These are phyloP conservation scores for Myripristis jacobus DNA, from an alignment of 2,797 vertebrate species.

Conservation along the genomic window DNA sequence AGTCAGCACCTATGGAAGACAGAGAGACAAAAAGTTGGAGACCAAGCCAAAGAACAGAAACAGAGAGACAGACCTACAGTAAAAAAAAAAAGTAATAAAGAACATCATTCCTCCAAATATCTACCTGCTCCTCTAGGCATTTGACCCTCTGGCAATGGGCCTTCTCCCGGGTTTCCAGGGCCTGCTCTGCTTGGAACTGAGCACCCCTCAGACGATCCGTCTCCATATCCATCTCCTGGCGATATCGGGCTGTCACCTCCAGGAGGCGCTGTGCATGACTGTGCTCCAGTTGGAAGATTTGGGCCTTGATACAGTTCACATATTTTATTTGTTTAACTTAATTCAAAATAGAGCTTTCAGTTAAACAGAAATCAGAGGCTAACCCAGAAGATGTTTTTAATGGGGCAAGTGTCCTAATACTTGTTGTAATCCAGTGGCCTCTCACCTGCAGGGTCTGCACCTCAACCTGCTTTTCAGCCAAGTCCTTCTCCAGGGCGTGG, in stretches of 20 bases:
- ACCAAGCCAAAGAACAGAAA: conserved; percentile 16
- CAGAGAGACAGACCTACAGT: background rate
- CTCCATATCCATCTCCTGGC: conserved; percentile 80
- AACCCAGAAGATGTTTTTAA: background rate
- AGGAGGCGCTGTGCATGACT: conserved; percentile 80
- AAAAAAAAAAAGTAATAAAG: background rate
- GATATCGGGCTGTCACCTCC: conserved; percentile 80
- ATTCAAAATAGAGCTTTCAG: conserved; percentile 12
- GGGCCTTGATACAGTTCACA: conserved; percentile 73
- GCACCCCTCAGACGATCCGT: conserved; percentile 69
- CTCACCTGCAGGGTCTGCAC: conserved; percentile 81
- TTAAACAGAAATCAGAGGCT: background rate
- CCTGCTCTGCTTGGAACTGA: conserved; percentile 78
- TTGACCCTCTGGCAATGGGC: conserved; percentile 79
- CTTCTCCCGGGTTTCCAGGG: conserved; percentile 77
- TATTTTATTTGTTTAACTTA: conserved; percentile 15
- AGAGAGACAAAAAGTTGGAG: background rate
- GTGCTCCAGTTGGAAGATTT: conserved; percentile 78
- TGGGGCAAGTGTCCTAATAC: background rate
- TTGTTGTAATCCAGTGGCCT: background rate
- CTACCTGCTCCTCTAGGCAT: conserved; percentile 84
- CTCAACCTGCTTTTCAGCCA: conserved; percentile 71
- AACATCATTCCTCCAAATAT: background rate
- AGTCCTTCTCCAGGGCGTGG: conserved; percentile 75
- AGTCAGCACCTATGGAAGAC: conserved; percentile 75